Evolutionary conservation across 2,888 invertebrate species (phyloP), one percentile per base, ranked within the genome.

Genomic region (Calameuta idolon): DNA sequence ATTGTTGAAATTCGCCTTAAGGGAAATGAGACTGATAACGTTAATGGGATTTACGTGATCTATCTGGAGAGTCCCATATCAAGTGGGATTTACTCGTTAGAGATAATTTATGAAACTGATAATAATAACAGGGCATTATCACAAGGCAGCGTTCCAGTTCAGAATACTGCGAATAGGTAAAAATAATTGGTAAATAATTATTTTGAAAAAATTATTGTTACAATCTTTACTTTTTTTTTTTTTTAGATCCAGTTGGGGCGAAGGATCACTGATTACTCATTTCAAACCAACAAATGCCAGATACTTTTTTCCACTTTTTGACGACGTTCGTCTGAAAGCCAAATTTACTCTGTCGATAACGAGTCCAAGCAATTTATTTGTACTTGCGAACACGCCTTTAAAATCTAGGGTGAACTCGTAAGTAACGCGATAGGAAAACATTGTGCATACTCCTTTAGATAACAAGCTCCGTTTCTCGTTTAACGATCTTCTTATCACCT

Each of bases 301-400:
- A 15, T 80, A 82, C 9, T 83, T 89, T n/a, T 87, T 90, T 71
- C 90, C 90, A 0, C 75, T 86, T 55, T 88, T 96, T 88, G 96
- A 96, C 87, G 96, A 96, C 86, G 95, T 96, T 0, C 94, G 94
- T 15, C 94, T 95, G 87, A 96, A 96, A 92, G 95, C 96, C 23
- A 93, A 93, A 82, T 96, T 96, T 90, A 94, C 95, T 87, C 94
- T 97, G 86, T 95, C 95, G 76, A 93, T 96, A 34, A 94, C 95
- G 3, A 94, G 95, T 85, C 93, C 93, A 31, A 91, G 93, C 71
- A 94, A 94, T 85, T 92, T 95, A 91, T 93, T 93, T 37, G 94
- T 94, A 1, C 90, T 96, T 33, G 95, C 95, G 34, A 96, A 96
- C 85, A 95, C 95, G 94, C 96, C 95, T n/a, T 86, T 94, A 9